Conservation (phyloP, 2,113 vertebrate species). For the Prietella phreatophila region DNA sequence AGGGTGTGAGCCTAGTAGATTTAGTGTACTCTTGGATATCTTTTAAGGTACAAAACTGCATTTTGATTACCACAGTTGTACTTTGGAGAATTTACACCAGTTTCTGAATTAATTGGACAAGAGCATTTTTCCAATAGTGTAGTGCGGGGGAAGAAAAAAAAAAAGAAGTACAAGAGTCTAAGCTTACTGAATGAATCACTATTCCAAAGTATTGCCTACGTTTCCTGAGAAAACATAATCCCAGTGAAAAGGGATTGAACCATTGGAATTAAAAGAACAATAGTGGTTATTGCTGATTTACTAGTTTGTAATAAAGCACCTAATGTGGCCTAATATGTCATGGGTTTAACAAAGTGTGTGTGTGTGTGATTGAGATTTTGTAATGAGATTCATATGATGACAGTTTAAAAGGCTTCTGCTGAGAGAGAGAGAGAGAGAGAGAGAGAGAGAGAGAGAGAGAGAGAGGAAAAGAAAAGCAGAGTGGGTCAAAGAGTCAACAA, state of each 20-base stretch:
- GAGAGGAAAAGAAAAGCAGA: slow-evolving; percentile 2
- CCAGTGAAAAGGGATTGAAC: neutral
- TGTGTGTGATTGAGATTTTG: neutral
- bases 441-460: neutral
- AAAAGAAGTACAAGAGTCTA: too few relatives aligned
- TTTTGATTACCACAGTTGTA: neutral
- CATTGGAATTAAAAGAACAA: neutral
- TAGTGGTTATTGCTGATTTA: neutral
- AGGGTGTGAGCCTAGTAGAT: neutral
- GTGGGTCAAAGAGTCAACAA: slow-evolving; percentile 45
- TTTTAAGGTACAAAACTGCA: neutral
- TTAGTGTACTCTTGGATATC: neutral
- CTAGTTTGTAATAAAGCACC: neutral
- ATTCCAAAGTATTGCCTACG: neutral
- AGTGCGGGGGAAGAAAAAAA: neutral
- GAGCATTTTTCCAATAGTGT: neutral
- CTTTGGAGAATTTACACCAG: neutral
- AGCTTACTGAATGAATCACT: neutral
- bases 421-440: slow-evolving; percentile 17
- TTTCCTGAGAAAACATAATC: neutral
- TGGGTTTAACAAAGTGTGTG: neutral
- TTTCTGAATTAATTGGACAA: neutral
- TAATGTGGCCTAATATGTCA: neutral
- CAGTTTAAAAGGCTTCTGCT: neutral
- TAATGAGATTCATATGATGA: slow-evolving; percentile 24